phyloP scores from a whole-genome alignment of 2,113 vertebrate genomes.

The Amazona vittata region DNA sequence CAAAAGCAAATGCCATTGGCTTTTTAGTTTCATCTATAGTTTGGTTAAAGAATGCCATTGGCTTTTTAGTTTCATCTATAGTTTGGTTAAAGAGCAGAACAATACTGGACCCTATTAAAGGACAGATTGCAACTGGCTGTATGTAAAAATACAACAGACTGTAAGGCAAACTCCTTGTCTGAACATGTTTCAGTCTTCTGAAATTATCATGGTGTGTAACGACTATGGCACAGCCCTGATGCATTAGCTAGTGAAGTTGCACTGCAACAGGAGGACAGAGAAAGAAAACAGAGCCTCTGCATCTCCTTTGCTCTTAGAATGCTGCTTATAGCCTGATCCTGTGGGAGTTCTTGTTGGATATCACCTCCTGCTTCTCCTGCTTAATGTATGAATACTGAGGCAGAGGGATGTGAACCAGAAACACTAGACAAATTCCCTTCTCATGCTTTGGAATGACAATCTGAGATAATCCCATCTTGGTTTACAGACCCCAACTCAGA shows the following conservation, averaged over 20 bases:
- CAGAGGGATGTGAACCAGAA: neutral
- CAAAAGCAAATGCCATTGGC: neutral
- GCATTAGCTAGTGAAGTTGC: neutral
- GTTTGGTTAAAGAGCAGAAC: neutral
- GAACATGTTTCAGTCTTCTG: neutral
- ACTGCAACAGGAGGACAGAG: neutral
- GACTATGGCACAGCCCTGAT: neutral
- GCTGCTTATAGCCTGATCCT: neutral
- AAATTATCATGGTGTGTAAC: accelerated
- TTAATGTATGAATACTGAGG: neutral
- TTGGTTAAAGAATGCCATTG: neutral
- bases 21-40: neutral
- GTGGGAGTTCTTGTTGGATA: neutral
- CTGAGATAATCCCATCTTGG: neutral
- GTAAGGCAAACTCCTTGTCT: neutral
- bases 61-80: neutral
- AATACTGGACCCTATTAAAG: neutral
- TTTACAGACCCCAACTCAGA: neutral
- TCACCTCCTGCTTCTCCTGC: neutral
- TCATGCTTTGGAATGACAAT: neutral
- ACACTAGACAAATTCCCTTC: neutral
- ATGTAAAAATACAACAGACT: neutral
- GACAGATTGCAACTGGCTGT: neutral
- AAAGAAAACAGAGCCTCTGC: accelerated
- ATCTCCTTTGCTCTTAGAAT: neutral